phyloP scores from a whole-genome alignment of 1,140 invertebrate species.

The Grapholita molesta region DNA sequence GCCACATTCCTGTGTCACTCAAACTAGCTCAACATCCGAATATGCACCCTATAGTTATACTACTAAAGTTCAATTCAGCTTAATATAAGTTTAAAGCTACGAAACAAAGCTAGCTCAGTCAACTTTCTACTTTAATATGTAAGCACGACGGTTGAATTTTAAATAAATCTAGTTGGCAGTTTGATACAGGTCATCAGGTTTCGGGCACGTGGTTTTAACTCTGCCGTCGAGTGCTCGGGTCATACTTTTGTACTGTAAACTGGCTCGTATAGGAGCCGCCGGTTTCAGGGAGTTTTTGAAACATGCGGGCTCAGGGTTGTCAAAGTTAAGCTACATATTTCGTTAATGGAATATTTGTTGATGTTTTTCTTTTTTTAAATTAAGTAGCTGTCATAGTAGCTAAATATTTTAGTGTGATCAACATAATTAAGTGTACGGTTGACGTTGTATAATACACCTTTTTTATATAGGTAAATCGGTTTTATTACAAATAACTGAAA shows the following conservation, averaged over 20 bases:
- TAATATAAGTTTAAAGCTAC: neutral
- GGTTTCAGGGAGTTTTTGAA: neutral
- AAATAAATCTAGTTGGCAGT: neutral
- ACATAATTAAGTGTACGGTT: too few relatives aligned
- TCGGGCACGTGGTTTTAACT: neutral
- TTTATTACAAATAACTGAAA: too few relatives aligned
- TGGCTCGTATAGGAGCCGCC: neutral
- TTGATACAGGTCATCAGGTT: neutral
- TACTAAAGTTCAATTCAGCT: neutral
- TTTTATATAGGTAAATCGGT: too few relatives aligned
- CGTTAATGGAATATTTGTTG: neutral
- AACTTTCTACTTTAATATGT: neutral
- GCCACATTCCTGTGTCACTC: neutral
- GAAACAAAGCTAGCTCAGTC: neutral
- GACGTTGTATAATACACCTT: too few relatives aligned
- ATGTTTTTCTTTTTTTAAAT: neutral
- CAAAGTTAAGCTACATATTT: neutral
- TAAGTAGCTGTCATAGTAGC: too few relatives aligned
- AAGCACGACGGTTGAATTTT: neutral
- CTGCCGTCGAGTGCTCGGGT: neutral
- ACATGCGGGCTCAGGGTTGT: neutral
- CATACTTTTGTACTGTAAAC: neutral
- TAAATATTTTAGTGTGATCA: too few relatives aligned
- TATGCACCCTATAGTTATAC: neutral
- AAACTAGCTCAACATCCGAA: neutral